Evolutionary conservation across 2,888 invertebrate species (phyloP).

Genomic region (Campaea margaritaria): DNA sequence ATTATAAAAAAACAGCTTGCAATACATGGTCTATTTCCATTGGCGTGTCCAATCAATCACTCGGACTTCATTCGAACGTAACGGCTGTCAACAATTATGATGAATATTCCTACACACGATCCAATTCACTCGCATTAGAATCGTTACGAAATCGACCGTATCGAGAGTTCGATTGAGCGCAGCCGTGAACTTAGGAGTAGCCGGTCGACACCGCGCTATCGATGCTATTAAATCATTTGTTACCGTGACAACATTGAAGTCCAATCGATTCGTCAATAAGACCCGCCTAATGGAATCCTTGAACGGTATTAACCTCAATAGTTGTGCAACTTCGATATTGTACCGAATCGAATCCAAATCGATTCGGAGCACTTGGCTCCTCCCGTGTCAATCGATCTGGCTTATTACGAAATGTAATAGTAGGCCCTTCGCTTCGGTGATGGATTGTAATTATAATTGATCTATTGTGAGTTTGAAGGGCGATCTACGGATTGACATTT

Average conservation of each 20-base stretch:
- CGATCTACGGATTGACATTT: conserved; percentile 49
- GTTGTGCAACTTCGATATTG: conserved; percentile 72
- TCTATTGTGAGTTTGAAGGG: conserved; percentile 64
- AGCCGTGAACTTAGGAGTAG: conserved; percentile 63
- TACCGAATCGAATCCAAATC: conserved; percentile 69
- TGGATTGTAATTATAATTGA: conserved; percentile 62
- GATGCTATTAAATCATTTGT: conserved; percentile 63
- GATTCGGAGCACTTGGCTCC: conserved; percentile 66
- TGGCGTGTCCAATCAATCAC: conserved; percentile 62
- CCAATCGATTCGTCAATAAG: conserved; percentile 60
- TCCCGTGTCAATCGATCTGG: conserved; percentile 60
- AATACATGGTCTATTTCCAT: conserved; percentile 51
- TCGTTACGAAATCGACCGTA: conserved; percentile 61
- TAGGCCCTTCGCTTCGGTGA: conserved; percentile 61
- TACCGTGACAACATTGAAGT: conserved; percentile 57
- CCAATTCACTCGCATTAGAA: conserved; percentile 58
- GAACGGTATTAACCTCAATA: conserved; percentile 70
- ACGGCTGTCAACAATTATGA: conserved; percentile 64
- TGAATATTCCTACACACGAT: conserved; percentile 62
- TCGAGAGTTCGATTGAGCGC: conserved; percentile 56
- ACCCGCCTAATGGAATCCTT: conserved; percentile 64
- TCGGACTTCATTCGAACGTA: conserved; percentile 55
- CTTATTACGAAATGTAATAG: conserved; percentile 61
- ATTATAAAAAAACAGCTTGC: conserved; percentile 43
- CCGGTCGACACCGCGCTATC: conserved; percentile 58